Conservation (phyloP, 92 coral and sea anemone species). For the Zoanthus sansibaricus region DNA sequence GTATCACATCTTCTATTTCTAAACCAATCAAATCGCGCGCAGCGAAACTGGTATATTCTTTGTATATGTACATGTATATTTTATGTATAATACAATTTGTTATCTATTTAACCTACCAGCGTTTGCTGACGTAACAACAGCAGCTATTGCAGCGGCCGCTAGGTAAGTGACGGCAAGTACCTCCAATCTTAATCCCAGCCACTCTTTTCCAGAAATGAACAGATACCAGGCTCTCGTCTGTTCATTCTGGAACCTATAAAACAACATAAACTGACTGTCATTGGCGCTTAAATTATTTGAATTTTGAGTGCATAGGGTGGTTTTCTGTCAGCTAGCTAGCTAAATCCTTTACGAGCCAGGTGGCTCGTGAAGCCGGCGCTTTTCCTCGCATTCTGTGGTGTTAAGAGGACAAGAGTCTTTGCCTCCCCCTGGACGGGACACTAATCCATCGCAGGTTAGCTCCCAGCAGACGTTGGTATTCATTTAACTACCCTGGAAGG, state of each 20-base stretch:
- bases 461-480: too few relatives aligned
- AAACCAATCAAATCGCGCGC: too few relatives aligned
- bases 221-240: constrained; percentile 29
- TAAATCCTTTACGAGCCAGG: too few relatives aligned
- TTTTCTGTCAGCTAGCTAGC: too few relatives aligned
- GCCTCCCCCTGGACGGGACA: too few relatives aligned
- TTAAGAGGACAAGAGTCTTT: too few relatives aligned
- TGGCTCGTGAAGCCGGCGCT: too few relatives aligned
- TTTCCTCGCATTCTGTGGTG: too few relatives aligned
- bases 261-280: not conserved
- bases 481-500: too few relatives aligned
- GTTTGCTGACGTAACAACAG: constrained; percentile 19
- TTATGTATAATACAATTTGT: not conserved
- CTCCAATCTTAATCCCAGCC: constrained; percentile 30
- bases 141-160: constrained; percentile 17
- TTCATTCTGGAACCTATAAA: constrained; percentile 25
- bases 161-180: constrained; percentile 10
- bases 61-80: not conserved
- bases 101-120: not conserved
- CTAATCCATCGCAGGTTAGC: too few relatives aligned
- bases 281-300: not conserved
- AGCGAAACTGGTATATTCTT: too few relatives aligned
- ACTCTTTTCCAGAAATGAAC: constrained; percentile 27
- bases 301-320: not conserved
- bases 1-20: too few relatives aligned